phyloP scores from a whole-genome alignment of 1,140 invertebrate genomes.

The Branchinecta lindahli region DNA sequence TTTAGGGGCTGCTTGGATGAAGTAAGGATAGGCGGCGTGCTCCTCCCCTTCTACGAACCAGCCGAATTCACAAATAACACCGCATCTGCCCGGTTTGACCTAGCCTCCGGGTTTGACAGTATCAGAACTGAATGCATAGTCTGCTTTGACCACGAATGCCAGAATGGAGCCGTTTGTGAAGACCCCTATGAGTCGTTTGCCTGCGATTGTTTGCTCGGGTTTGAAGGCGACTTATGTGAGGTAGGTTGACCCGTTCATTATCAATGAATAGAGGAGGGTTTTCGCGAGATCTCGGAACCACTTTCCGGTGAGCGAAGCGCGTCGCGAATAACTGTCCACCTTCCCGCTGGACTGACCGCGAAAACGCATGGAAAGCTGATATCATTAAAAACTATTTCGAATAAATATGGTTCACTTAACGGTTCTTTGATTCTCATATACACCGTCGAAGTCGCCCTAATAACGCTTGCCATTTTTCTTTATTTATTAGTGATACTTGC shows the following conservation, averaged over 20 bases:
- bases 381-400: no score
- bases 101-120: conserved; percentile 21
- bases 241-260: conserved; percentile 23
- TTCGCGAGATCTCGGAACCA: no score
- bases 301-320: no score
- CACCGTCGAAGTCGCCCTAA: no score
- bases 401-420: no score
- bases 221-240: conserved; percentile 55
- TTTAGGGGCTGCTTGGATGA: conserved; percentile 82
- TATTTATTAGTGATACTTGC: no score
- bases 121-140: conserved; percentile 44
- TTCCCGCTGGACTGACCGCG: no score
- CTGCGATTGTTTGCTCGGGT: conserved; percentile 68
- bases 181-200: conserved; percentile 55
- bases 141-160: conserved; percentile 70
- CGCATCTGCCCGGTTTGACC: conserved; percentile 25
- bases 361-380: no score
- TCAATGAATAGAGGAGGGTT: no score
- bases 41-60: conserved; percentile 69
- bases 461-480: no score
- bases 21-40: conserved; percentile 60
- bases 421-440: no score
- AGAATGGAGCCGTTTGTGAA: conserved; percentile 62
- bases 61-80: conserved; percentile 28
- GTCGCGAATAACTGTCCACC: no score